Base-by-base conservation (phyloP, 2,888 invertebrate genomes). In the Pemphredon lugubris region DNA sequence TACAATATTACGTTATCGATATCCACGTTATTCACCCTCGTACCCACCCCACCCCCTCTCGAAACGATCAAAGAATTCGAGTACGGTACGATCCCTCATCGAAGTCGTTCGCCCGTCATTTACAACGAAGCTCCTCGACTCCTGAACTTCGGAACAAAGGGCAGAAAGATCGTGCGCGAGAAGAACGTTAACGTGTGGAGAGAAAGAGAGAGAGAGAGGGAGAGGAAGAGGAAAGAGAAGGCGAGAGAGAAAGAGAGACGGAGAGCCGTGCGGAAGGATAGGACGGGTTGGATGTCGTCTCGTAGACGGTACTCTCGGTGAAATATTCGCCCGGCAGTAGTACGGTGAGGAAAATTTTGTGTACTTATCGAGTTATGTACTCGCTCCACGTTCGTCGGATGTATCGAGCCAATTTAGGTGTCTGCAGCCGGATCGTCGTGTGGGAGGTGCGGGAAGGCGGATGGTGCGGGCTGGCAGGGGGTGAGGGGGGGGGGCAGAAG, bases 351-450 rank as follows among this genome's bases (percentile, higher is more conserved):
- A 78, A 82, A 82, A 82, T 82, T 78, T 80, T 68, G 76, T 80
- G 73, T 76, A 78, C 80, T 76, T 76, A 78, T 80, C 48, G 77
- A 82, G 79, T 82, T 82, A 82, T 76, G 75, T 82, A 80, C 79
- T 74, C 79, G 75, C 69, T 72, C 57, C 81, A 77, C 81, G 81
- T 81, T 75, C 78, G 69, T 73, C 65, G 75, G 75, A 72, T 82
- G 78, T 82, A 78, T 74, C 78, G 82, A 64, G 70, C 58, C 73
- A 82, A 82, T 82, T 82, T 82, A 71, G 72, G 65, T 73, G 79
- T 82, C 79, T 75, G 78, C 70, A 76, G 69, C 37, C 54, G 48
- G 79, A 82, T 82, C 75, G 73, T 26, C 60, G 53, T 37, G 44
- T 44, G 34, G 23, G 23, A 55, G 54, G 39, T n/a, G 18, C 7